Conservation (phyloP, 2,113 vertebrate genomes). For the Atractosteus spatula region DNA sequence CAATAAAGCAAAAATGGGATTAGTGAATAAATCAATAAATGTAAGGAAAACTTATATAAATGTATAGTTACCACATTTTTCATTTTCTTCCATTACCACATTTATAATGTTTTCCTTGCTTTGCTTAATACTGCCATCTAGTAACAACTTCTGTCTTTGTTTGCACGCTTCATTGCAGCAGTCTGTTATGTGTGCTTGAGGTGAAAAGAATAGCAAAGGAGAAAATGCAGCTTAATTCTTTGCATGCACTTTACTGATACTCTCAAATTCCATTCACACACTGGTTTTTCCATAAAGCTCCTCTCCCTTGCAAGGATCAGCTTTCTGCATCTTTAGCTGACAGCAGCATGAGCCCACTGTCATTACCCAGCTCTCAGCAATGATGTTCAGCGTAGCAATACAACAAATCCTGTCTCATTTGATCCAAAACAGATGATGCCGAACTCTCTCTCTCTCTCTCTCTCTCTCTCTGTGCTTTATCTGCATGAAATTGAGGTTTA, state of each 20-base stretch:
- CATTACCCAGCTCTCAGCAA: not conserved
- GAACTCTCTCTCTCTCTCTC: not conserved
- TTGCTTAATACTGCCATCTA: too few species aligned
- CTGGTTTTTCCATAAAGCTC: not conserved
- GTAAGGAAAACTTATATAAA: too few species aligned
- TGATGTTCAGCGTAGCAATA: not conserved
- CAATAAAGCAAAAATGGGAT: too few species aligned
- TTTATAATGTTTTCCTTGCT: too few species aligned
- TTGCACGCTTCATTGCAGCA: too few species aligned
- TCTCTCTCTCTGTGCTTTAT: not conserved
- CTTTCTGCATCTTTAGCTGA: not conserved
- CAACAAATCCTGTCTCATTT: not conserved
- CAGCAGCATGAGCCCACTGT: not conserved
- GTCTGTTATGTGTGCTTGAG: too few species aligned
- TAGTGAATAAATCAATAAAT: too few species aligned
- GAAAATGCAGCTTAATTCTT: not conserved
- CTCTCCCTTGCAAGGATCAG: not conserved
- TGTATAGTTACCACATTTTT: too few species aligned
- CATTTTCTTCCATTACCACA: too few species aligned
- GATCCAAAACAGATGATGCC: not conserved
- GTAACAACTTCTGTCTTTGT: too few species aligned
- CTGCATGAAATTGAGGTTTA: conserved; percentile 1
- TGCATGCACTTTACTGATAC: not conserved
- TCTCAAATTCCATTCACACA: not conserved
- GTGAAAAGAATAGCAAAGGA: too few species aligned